Percentiles rank a stretch among this genome's conserved stretches.
Evolutionary conservation across 92 coral and sea anemone genomes (phyloP).

Genomic region (Metridium senile): DNA sequence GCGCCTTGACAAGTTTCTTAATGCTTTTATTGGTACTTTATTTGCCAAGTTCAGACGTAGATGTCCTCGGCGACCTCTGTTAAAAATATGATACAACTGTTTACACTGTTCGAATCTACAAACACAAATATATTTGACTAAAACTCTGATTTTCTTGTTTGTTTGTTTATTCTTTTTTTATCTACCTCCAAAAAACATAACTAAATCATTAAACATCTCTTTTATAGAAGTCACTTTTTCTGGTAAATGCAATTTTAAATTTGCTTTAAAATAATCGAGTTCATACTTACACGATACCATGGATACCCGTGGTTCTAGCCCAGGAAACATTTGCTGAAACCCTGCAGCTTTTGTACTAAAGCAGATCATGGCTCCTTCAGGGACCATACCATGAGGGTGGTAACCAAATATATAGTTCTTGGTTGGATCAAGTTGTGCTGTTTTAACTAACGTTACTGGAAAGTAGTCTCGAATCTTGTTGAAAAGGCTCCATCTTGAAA

Average conservation of each 20-base stretch:
- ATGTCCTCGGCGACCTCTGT: no score
- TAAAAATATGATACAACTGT: no score
- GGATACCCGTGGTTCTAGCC: conserved; percentile 62
- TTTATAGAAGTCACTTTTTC: background rate
- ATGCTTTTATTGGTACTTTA: no score
- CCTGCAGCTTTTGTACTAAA: conserved; percentile 93
- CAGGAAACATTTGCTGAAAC: conserved; percentile 80
- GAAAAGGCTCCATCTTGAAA: conserved; percentile 76
- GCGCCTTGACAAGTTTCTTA: no score
- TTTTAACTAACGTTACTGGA: conserved; percentile 71
- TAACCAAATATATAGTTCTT: conserved; percentile 92
- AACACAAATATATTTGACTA: no score
- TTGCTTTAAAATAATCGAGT: conserved; percentile 44
- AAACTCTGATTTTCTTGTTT: no score
- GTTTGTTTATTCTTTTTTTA: no score
- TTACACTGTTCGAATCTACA: no score
- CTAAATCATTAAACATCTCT: background rate
- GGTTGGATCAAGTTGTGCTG: conserved; percentile 73
- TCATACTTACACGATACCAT: conserved; percentile 69
- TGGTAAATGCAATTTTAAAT: background rate
- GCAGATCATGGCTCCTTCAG: conserved; percentile 86
- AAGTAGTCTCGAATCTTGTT: conserved; percentile 83
- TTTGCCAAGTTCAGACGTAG: no score
- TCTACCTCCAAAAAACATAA: no score
- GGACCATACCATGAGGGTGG: conserved; percentile 98